Evolutionary conservation across 1,140 invertebrate genomes (phyloP).

Genomic region (Plectrocnemia conspersa): DNA sequence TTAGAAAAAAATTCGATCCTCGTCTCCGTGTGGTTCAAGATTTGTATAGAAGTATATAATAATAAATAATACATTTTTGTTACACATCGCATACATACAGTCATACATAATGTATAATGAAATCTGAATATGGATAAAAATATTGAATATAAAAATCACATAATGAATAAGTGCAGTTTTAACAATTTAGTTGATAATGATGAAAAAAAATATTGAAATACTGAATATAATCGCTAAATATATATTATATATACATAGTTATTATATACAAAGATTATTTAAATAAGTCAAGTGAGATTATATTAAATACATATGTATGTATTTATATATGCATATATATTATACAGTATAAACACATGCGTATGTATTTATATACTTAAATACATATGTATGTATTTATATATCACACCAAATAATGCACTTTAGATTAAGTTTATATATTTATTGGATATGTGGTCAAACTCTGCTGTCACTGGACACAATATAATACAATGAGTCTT

Average conservation of each 20-base stretch:
- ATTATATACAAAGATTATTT: slow-evolving; percentile 14
- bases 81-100: too few species aligned
- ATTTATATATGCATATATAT: slow-evolving; percentile 4
- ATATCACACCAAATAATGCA: slow-evolving; percentile 10
- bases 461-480: too few species aligned
- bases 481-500: too few species aligned
- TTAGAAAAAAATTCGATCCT: too few species aligned
- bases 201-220: slow-evolving; percentile 15
- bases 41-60: too few species aligned
- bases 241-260: slow-evolving; percentile 17
- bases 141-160: too few species aligned
- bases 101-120: background rate
- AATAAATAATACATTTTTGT: too few species aligned
- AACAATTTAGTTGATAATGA: slow-evolving; percentile 17
- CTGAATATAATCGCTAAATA: slow-evolving; percentile 21
- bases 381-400: too few species aligned
- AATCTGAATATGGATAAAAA: slow-evolving; percentile 20
- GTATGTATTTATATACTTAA: background rate
- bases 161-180: slow-evolving; percentile 22
- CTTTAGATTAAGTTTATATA: slow-evolving; percentile 4
- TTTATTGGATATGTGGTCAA: slow-evolving; percentile 9
- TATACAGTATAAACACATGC: background rate
- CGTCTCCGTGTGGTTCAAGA: too few species aligned
- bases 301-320: slow-evolving; percentile 8
- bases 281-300: slow-evolving; percentile 17